These are phyloP conservation scores for Papilio machaon DNA, from an alignment of 1,140 invertebrate species.

Conservation along the genomic window DNA sequence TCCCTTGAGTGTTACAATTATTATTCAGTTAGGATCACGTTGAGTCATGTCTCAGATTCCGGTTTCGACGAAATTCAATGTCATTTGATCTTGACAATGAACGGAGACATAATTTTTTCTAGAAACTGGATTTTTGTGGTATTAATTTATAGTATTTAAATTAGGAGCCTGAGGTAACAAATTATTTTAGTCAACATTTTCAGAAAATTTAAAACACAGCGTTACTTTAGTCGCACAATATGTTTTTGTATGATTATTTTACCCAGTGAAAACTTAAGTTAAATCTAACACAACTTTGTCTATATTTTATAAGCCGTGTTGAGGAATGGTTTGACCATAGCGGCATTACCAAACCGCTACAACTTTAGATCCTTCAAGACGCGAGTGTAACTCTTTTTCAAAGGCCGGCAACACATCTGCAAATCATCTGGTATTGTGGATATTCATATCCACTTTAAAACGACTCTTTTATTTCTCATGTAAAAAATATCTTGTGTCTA, in stretches of 20 bases:
- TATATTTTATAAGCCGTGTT: too few relatives aligned
- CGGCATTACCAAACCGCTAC: too few relatives aligned
- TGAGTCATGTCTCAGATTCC: conserved; percentile 1
- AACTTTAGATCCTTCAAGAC: too few relatives aligned
- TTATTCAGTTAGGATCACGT: background rate
- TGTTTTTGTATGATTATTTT: too few relatives aligned
- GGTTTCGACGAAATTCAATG: background rate
- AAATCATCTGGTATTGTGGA: background rate
- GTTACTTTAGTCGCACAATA: too few relatives aligned
- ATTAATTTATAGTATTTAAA: too few relatives aligned
- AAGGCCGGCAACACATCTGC: background rate
- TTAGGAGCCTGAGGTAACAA: background rate
- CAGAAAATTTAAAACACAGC: too few relatives aligned
- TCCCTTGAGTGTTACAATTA: conserved; percentile 4
- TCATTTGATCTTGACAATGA: conserved; percentile 18
- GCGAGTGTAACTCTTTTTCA: background rate
- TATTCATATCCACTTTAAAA: too few relatives aligned
- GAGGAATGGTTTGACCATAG: too few relatives aligned
- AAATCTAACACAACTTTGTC: too few relatives aligned
- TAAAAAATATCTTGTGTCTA: background rate
- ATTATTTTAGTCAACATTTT: too few relatives aligned
- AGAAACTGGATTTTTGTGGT: background rate
- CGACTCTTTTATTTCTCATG: background rate
- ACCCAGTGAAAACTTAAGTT: too few relatives aligned
- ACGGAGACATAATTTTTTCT: background rate